Conservation (phyloP, 2,113 vertebrate species). For the Chaenocephalus aceratus region DNA sequence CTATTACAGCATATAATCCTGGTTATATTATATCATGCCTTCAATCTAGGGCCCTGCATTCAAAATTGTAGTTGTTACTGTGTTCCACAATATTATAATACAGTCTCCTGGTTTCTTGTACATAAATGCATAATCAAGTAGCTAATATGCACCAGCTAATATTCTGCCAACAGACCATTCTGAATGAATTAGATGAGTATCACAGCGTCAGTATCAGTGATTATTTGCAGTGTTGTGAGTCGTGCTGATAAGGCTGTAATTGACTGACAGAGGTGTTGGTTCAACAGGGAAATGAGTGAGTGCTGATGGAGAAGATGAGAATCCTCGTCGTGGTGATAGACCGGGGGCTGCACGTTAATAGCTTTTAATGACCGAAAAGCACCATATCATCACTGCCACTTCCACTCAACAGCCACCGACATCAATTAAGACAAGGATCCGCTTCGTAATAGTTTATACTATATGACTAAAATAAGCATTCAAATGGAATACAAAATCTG, state of each 20-base stretch:
- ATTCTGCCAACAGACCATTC: too few relatives aligned
- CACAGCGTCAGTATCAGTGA: not conserved
- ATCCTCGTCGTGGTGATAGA: not conserved
- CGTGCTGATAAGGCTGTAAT: not conserved
- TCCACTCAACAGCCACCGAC: slow-evolving; percentile 5
- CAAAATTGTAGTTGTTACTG: too few relatives aligned
- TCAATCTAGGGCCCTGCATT: too few relatives aligned
- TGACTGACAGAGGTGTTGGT: not conserved
- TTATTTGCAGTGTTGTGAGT: not conserved
- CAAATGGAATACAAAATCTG: too few relatives aligned
- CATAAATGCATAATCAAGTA: too few relatives aligned
- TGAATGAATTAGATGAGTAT: not conserved
- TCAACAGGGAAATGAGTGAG: not conserved
- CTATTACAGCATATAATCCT: too few relatives aligned
- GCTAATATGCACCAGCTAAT: too few relatives aligned
- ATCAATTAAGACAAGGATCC: not conserved
- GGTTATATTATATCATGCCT: too few relatives aligned
- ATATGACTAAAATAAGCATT: not conserved
- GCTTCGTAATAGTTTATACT: not conserved
- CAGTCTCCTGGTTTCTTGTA: too few relatives aligned
- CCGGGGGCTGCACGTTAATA: not conserved
- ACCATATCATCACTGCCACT: not conserved
- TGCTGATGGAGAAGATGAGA: slow-evolving; percentile 1
- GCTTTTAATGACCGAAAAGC: not conserved
- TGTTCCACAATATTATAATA: too few relatives aligned